Conservation (phyloP, 2,888 invertebrate genomes). For the Scaptomyza caliginosa region DNA sequence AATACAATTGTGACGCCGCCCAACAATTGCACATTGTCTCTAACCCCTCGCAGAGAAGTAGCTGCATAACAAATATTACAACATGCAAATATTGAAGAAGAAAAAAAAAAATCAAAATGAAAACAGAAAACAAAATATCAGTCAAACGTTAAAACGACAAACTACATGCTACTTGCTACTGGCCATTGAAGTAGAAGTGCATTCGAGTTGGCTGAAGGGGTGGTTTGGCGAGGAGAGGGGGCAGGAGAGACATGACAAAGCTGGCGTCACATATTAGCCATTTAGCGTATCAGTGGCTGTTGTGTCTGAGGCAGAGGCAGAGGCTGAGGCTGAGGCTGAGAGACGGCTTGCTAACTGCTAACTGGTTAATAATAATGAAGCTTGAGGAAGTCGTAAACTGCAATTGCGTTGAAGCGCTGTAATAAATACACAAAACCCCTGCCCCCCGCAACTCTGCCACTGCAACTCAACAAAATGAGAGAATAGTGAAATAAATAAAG, state of each 20-base stretch:
- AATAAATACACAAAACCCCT: conserved; percentile 61
- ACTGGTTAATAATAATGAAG: conserved; percentile 58
- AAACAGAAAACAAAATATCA: conserved; percentile 41
- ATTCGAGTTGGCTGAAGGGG: neutral
- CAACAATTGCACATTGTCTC: conserved; percentile 74
- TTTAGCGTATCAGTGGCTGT: conserved; percentile 71
- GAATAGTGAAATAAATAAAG: conserved; percentile 41
- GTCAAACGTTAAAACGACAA: conserved; percentile 63
- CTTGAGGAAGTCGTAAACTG: conserved; percentile 74
- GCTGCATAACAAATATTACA: conserved; percentile 70
- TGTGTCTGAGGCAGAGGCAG: neutral
- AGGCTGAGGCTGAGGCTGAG: conserved; percentile 24
- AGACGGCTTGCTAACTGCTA: conserved; percentile 42
- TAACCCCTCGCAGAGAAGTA: conserved; percentile 19
- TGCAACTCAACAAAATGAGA: conserved; percentile 16
- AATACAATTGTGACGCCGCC: conserved; percentile 65
- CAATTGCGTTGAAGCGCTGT: conserved; percentile 71
- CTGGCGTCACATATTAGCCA: conserved; percentile 74
- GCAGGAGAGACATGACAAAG: conserved; percentile 63
- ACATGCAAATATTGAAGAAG: conserved; percentile 65
- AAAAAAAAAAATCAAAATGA: conserved; percentile 15
- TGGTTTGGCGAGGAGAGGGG: neutral
- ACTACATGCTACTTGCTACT: conserved; percentile 39
- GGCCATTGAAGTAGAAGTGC: conserved; percentile 18
- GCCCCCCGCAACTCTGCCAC: neutral